Conservation (phyloP, 1,140 invertebrate species). For the Micrasema minimum region DNA sequence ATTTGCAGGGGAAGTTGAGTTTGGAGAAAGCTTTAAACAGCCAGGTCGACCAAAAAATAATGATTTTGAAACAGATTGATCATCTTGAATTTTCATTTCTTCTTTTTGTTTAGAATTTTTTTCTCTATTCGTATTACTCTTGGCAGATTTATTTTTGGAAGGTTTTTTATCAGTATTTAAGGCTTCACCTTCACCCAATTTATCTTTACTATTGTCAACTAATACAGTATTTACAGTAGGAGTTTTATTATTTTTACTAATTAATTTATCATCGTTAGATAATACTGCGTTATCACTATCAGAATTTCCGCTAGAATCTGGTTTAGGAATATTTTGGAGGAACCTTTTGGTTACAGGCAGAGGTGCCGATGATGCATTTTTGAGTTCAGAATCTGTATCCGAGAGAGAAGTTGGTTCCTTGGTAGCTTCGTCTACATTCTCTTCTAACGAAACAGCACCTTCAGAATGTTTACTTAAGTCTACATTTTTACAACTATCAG, state of each 20-base stretch:
- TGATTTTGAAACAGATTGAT: conserved; percentile 48
- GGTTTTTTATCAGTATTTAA: conserved; percentile 30
- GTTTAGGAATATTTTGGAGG: conserved; percentile 53
- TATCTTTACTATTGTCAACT: conserved; percentile 3
- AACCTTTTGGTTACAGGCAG: conserved; percentile 52
- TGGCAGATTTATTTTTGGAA: conserved; percentile 13
- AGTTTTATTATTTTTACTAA: conserved; percentile 44
- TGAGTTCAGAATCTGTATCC: conserved; percentile 34
- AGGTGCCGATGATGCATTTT: conserved; percentile 44
- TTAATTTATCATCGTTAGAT: conserved; percentile 47
- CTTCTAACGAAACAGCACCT: conserved; percentile 46
- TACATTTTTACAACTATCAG: conserved; percentile 41
- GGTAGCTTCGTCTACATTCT: conserved; percentile 34
- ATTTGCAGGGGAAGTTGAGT: conserved; percentile 6
- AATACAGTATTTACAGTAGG: conserved; percentile 36
- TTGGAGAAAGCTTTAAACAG: conserved; percentile 57
- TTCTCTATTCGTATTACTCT: conserved; percentile 12
- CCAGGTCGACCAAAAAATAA: conserved; percentile 66
- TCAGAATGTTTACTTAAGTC: conserved; percentile 37
- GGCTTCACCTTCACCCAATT: conserved; percentile 28
- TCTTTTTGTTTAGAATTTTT: background rate
- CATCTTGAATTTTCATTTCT: background rate
- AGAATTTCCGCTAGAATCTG: conserved; percentile 28
- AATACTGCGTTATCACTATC: conserved; percentile 51
- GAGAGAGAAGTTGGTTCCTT: conserved; percentile 17